Evolutionary conservation across 2,113 vertebrate species (phyloP), one percentile per base, ranked within the genome.

Genomic region (Manacus vitellinus): DNA sequence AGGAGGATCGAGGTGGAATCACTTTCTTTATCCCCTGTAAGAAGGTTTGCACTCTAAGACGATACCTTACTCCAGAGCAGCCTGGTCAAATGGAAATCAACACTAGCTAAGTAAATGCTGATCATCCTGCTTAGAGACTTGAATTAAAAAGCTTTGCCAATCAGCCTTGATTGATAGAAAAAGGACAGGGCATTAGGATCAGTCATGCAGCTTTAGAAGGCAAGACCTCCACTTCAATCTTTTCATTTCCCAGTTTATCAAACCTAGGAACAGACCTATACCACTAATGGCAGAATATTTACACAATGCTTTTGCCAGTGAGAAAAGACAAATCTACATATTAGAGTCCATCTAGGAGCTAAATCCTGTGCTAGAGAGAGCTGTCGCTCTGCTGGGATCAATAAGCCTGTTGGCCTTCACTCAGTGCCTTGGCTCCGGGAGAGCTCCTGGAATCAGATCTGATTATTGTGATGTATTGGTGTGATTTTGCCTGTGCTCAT

Each of bases 91-190:
- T 68, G 74, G 88, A 95, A 97, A 91, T 85, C 88, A 95, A 89
- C 94, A 91, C 94, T 56, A 73, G 92, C 84, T 96, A 81, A 96
- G 94, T 89, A 89, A 92, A 83, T 17, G 7, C 80, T 58, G 94
- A 97, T 97, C 76, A 94, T 95, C 94, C 96, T 77, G 90, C 93
- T 94, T 97, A 97, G 81, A 87, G 87, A 94, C 81, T 97, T 94
- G 92, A 97, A 96, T 97, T 97, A 92, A 97, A 97, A 96, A 96
- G 97, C 94, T 96, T 96, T 96, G 75, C 67, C 85, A 92, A 89
- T 94, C 92, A 89, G 72, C 49, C 74, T 90, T 94, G 91, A 93
- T 78, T 85, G 86, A 82, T 10, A 84, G 96, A 94, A 94, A 86
- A 96, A 94, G 76, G 93, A 81, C 92, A 83, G 81, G 62, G 81